phyloP scores from a whole-genome alignment of 2,113 vertebrate species.

The Equus przewalskii region DNA sequence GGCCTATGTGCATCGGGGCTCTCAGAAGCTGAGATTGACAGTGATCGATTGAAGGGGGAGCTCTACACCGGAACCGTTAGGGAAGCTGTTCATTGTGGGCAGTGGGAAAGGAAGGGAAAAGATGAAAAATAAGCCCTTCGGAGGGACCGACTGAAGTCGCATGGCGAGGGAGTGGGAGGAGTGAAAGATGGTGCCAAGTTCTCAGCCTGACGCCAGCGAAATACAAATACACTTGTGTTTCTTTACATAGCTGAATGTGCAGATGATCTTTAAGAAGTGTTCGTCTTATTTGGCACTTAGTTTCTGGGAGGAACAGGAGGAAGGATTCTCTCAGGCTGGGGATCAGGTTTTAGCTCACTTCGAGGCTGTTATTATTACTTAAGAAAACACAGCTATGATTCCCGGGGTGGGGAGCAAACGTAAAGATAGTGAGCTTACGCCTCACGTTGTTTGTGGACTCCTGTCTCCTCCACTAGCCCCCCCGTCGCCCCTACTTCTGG shows the following conservation, averaged over 20 bases:
- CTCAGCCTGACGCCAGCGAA: background rate
- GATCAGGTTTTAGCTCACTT: background rate
- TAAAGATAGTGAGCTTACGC: background rate
- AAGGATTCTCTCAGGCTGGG: background rate
- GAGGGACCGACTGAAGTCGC: background rate
- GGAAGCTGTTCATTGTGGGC: background rate
- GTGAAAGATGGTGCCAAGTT: background rate
- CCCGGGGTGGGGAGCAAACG: background rate
- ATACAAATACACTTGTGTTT: background rate
- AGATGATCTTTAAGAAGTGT: background rate
- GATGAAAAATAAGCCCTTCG: background rate
- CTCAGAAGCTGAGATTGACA: background rate
- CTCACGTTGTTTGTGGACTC: background rate
- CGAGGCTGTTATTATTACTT: background rate
- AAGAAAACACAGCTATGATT: background rate
- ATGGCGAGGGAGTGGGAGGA: background rate
- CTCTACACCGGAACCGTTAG: accelerated
- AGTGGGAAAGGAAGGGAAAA: background rate
- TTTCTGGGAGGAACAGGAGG: background rate
- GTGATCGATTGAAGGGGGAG: too few species aligned
- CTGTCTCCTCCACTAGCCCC: accelerated
- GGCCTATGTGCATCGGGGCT: background rate
- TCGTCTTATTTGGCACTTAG: background rate
- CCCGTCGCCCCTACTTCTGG: too few species aligned
- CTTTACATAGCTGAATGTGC: background rate